Percentiles rank a stretch among this genome's conserved stretches.
phyloP scores from a whole-genome alignment of 1,140 invertebrate species.

The Linepithema humile region DNA sequence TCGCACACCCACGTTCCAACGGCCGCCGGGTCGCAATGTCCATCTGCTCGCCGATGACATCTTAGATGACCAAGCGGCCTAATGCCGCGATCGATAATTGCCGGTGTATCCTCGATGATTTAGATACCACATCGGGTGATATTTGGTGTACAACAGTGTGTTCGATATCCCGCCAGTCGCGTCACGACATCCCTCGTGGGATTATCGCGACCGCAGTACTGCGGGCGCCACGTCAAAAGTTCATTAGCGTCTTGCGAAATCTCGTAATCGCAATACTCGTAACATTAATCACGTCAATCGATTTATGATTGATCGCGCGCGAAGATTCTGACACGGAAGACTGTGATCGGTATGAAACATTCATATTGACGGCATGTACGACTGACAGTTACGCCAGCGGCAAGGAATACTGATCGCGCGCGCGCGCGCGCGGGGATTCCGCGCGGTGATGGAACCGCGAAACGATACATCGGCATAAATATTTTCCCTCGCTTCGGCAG shows the following conservation, averaged over 20 bases:
- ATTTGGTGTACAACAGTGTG: too few relatives aligned
- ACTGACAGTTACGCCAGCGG: constrained; percentile 22
- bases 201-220: background rate
- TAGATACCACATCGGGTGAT: background rate
- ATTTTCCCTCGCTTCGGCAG: constrained; percentile 13
- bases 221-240: background rate
- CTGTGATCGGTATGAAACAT: constrained; percentile 9
- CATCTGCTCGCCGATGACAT: background rate
- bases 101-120: constrained; percentile 19
- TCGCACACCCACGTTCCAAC: background rate
- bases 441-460: constrained; percentile 8
- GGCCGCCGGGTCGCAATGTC: background rate
- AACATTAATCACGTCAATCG: constrained; percentile 15
- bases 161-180: constrained; percentile 1
- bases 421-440: background rate
- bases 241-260: background rate
- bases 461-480: constrained; percentile 51
- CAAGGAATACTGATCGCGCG: constrained; percentile 18
- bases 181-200: background rate
- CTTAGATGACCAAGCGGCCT: constrained; percentile 22
- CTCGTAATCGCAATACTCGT: background rate
- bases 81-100: constrained; percentile 42
- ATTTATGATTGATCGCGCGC: constrained; percentile 3
- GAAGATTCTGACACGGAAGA: background rate
- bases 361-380: constrained; percentile 4